These are phyloP conservation scores for Sinella curviseta DNA, from an alignment of 1,140 invertebrate genomes.

Conservation along the genomic window DNA sequence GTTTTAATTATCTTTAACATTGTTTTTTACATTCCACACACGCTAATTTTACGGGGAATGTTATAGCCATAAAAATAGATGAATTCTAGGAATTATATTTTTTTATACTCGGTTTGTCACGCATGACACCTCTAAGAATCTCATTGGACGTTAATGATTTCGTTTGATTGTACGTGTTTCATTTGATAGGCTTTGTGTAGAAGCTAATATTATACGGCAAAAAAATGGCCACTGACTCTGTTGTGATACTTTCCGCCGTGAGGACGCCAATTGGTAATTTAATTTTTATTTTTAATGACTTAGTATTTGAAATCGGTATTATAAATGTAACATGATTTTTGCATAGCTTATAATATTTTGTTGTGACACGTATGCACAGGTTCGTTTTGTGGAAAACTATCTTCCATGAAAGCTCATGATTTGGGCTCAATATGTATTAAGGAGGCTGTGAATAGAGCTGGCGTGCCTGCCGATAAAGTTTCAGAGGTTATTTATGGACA, in stretches of 20 bases:
- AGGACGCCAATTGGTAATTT: conserved; percentile 67
- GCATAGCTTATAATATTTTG: background rate
- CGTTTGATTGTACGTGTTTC: too few relatives aligned
- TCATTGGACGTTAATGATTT: too few relatives aligned
- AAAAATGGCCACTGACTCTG: conserved; percentile 23
- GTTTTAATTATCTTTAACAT: too few relatives aligned
- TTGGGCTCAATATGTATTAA: conserved; percentile 75
- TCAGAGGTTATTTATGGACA: conserved; percentile 85
- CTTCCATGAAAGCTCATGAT: conserved; percentile 68
- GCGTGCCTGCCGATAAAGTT: conserved; percentile 65
- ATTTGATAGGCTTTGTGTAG: too few relatives aligned
- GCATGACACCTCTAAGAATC: too few relatives aligned
- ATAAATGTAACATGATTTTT: conserved; percentile 21
- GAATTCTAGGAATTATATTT: too few relatives aligned
- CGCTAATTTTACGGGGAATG: too few relatives aligned
- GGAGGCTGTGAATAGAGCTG: conserved; percentile 67
- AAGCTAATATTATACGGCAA: background rate
- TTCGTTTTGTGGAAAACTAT: conserved; percentile 69
- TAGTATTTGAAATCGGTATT: conserved; percentile 4
- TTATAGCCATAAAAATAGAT: too few relatives aligned
- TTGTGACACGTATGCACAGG: conserved; percentile 63
- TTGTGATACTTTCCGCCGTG: conserved; percentile 67
- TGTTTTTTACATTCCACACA: too few relatives aligned
- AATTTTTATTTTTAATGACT: background rate
- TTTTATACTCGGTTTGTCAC: too few relatives aligned